Base-by-base conservation (phyloP, 1,140 invertebrate species). In the Drosophila quadrilineata region DNA sequence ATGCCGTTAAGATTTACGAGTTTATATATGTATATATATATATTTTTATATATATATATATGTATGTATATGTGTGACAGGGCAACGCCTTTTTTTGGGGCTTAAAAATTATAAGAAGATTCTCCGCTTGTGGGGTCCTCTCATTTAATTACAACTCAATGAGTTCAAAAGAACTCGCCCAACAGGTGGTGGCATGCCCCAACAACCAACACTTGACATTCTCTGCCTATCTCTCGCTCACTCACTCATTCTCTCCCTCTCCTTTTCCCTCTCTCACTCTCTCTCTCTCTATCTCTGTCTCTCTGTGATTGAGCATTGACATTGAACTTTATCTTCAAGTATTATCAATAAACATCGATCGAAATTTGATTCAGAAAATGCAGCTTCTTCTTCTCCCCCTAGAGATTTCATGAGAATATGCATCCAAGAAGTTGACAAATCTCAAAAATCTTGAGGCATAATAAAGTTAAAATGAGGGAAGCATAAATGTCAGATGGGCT, bases 111-210 rank as follows among this genome's bases (percentile, higher is more conserved):
- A n/a, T n/a, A n/a, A n/a, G 4, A 40, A 29, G 35, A 49, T 33
- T 52, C 14, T 21, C 21, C 66, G 68, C 57, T n/a, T n/a, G 77
- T 82, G 77, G 84, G 77, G 77, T 85, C 75, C 49, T 31, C 52
- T 26, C 38, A 49, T 46, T 67, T 82, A 82, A 84, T 82, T 82
- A 74, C 77, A 82, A 71, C 77, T 82, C 77, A 82, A 82, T 84
- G 73, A 84, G 75, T 73, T 84, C 77, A 60, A 43, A 31, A 52
- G 73, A 84, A 82, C 73, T 69, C 49, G 60, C 77, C 50, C 77
- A 74, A 85, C 77, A 82, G 77, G 77, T 82, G 77, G 77, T 16
- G 36, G 28, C 36, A 60, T 53, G 31, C 31, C 50, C 54, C 22
- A 29, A 45, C 36, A n/a, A 26, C n/a, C n/a, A n/a, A n/a, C n/a